Percentiles rank a stretch among this genome's conserved stretches.
Evolutionary conservation across 2,888 invertebrate species (phyloP).

Genomic region (Sericinus montela): DNA sequence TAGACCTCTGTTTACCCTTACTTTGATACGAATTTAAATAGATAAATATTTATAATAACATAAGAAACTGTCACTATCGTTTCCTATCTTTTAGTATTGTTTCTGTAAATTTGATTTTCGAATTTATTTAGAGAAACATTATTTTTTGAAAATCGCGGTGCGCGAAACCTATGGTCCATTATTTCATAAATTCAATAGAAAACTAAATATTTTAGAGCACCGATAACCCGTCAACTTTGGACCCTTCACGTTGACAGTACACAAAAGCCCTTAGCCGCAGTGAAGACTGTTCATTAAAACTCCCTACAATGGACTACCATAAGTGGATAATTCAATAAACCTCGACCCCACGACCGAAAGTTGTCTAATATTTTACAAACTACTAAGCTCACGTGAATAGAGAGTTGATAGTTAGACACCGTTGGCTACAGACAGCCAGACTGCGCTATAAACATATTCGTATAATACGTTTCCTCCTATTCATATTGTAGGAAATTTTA

Average conservation of each 20-base stretch:
- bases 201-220: slow-evolving; percentile 6
- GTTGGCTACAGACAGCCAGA: neutral
- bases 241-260: neutral
- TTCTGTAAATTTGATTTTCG: too few species aligned
- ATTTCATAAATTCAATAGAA: too few species aligned
- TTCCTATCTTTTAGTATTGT: too few species aligned
- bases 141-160: too few species aligned
- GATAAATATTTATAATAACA: too few species aligned
- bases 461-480: too few species aligned
- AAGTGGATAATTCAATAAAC: slow-evolving; percentile 72
- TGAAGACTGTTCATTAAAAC: slow-evolving; percentile 64
- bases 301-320: slow-evolving; percentile 56
- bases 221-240: neutral
- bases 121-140: too few species aligned
- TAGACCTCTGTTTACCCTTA: too few species aligned
- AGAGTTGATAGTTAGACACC: slow-evolving; percentile 2
- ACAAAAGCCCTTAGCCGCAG: slow-evolving; percentile 24
- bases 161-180: too few species aligned
- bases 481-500: neutral
- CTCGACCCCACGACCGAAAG: slow-evolving; percentile 38
- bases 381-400: slow-evolving; percentile 27
- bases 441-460: neutral
- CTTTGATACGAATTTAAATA: too few species aligned
- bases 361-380: slow-evolving; percentile 47
- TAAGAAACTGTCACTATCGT: too few species aligned